Base-by-base conservation (phyloP, 1,140 invertebrate genomes). In the Drosophila dunni region DNA sequence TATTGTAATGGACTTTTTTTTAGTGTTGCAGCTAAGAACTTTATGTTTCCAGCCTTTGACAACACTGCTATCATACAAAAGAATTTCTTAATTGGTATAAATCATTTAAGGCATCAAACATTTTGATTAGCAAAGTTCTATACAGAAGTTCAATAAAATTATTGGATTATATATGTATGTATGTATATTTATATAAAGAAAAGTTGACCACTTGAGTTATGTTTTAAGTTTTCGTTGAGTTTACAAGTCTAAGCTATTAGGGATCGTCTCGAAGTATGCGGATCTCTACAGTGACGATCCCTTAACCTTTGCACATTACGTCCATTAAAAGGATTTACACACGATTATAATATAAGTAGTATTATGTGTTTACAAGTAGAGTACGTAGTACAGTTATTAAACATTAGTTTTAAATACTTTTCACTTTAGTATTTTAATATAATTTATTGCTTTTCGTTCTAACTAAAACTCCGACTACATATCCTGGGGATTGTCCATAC, bases 401-500 rank as follows among this genome's bases (percentile, higher is more conserved):
- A n/a, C 29, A 5, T 66, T 44, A 53, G 46, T 51, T 65, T 58
- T 72, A 36, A 10, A 44, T 63, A 36, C 36, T 7, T 46, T 62
- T 15, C 9, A 63, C 56, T 70, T 60, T 46, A 44, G 60, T 42
- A 57, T 62, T 78, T 54, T 48, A 20, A 57, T 46, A 45, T 58
- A 62, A 67, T 70, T 66, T 75, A 75, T 78, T 73, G 63, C 54
- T 58, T 11, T 64, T 63, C 53, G 7, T 45, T 62, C 15, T 62
- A 88, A 88, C 66, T 78, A 74, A 83, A 80, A 56, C 73, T 60
- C 45, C 69, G 45, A 45, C 70, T 80, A 72, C 54, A 71, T 79
- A 77, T 85, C 75, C 78, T 77, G 75, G 65, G 79, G 86, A 90
- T 90, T 90, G 86, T 90, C 86, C 86, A 89, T 90, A 90, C 79